phyloP scores from a whole-genome alignment of 53 echinoderm and acorn worm species.

The Echinometra lucunter region DNA sequence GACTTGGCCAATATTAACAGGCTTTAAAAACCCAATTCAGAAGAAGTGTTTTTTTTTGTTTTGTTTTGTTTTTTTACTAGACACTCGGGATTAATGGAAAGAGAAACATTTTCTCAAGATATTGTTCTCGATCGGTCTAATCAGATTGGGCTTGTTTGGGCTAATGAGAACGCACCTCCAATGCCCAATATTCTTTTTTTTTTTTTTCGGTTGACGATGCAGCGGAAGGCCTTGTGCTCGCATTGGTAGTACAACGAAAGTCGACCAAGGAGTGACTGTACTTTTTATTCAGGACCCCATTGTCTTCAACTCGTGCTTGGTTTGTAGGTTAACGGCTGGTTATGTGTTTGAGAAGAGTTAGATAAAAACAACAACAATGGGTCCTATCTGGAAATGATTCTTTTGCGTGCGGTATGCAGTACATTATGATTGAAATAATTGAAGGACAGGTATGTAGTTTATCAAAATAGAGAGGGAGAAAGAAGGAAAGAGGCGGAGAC shows the following conservation, averaged over 20 bases:
- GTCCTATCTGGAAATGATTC: neutral
- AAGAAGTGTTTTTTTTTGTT: no score
- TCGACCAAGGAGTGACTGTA: conserved; percentile 16
- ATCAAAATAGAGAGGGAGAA: neutral
- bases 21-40: no score
- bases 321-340: neutral
- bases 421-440: neutral
- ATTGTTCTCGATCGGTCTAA: no score
- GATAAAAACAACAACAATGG: conserved; percentile 12
- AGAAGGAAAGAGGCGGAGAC: neutral
- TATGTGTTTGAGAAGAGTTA: neutral
- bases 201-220: neutral
- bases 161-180: no score
- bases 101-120: no score
- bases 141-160: no score
- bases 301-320: neutral
- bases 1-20: no score
- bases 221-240: conserved; percentile 26
- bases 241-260: neutral
- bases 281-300: conserved; percentile 15
- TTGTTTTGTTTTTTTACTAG: no score
- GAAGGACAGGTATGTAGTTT: neutral
- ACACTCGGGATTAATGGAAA: no score
- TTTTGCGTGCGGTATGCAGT: neutral
- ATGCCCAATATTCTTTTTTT: neutral